Evolutionary conservation across 2,888 invertebrate genomes (phyloP), one percentile per base, ranked within the genome.

Genomic region (Ochropleura leucogaster): DNA sequence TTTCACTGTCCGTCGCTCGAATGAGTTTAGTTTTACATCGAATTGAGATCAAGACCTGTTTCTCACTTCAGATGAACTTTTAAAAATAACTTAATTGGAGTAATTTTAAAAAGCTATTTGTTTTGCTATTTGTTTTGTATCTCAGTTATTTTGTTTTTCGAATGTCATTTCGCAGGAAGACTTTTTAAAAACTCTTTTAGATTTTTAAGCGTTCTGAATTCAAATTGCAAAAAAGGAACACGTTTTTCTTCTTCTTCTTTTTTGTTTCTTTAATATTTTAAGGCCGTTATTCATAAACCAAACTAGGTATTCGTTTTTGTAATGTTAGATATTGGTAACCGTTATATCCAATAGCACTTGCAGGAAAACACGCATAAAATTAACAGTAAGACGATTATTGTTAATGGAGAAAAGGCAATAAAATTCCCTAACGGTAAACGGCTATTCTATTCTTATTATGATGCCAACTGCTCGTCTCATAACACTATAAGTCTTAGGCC

Each of bases 361-460:
- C n/a, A 69, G 20, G 53, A 69, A 63, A 63, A 55, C 30, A 49
- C 16, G 59, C 80, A 84, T 80, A 80, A 73, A 84, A 84, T 80
- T 68, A 72, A 66, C 74, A 63, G 59, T 55, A 64, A 47, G 46
- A 40, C 49, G 12, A 68, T 82, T 62, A 20, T 14, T 49, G 16
- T 49, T 53, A 72, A 78, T 74, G 62, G 49, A 57, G 75, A 72
- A 62, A 77, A 55, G 71, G 51, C 72, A 67, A 79, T 83, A 82
- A 83, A 74, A 46, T 51, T 64, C 14, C 40, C 14, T 80, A 80
- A 84, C 80, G 73, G 80, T 80, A 79, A 66, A 83, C 14, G 47
- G 42, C 44, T 79, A 55, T 83, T 72, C 73, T 66, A 12, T 55
- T 83, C 71, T 44, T 42, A 55, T 46, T 42, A 55, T 46, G 44